Evolutionary conservation across 2,797 vertebrate genomes (phyloP).

Genomic region (Sparidentex hasta): DNA sequence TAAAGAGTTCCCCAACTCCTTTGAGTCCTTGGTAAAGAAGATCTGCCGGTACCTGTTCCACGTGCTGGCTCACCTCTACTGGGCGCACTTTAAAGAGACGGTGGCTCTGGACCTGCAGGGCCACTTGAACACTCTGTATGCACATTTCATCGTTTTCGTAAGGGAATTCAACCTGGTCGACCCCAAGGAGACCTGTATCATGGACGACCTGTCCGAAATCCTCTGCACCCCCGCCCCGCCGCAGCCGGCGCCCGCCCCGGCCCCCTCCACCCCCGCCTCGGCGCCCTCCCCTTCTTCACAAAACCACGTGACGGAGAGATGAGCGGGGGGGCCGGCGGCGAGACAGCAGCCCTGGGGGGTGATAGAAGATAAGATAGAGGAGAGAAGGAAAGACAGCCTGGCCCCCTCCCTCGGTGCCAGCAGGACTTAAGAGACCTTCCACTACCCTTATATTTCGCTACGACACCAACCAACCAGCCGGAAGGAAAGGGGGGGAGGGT

Average conservation of each 20-base stretch:
- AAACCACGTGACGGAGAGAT: slow-evolving; percentile 99
- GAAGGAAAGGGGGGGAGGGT: slow-evolving; percentile 54
- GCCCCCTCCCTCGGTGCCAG: slow-evolving; percentile 74
- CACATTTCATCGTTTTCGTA: slow-evolving; percentile 98
- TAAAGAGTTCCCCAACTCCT: slow-evolving; percentile 97
- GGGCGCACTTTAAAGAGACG: slow-evolving; percentile 98
- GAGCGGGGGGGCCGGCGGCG: slow-evolving; percentile 78
- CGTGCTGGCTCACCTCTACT: slow-evolving; percentile 99
- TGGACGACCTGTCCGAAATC: slow-evolving; percentile 98
- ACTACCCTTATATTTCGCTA: slow-evolving; percentile 79
- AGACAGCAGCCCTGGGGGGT: slow-evolving; percentile 68
- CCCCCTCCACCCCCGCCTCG: slow-evolving; percentile 62
- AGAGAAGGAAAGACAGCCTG: slow-evolving; percentile 72
- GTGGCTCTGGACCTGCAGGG: slow-evolving; percentile 96
- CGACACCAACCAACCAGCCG: slow-evolving; percentile 76
- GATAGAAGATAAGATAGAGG: slow-evolving; percentile 76
- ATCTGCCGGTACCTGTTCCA: slow-evolving; percentile 98
- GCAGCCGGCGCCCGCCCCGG: slow-evolving; percentile 49
- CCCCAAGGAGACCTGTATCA: slow-evolving; percentile 98
- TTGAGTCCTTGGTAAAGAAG: slow-evolving; percentile 98
- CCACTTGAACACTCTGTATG: slow-evolving; percentile 98
- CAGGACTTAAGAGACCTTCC: slow-evolving; percentile 83
- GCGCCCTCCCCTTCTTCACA: slow-evolving; percentile 89
- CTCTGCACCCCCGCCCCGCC: slow-evolving; percentile 89
- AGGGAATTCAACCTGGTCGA: slow-evolving; percentile 99